Evolutionary conservation across 2,888 invertebrate genomes (phyloP).

Genomic region (Gastrophysa polygoni): DNA sequence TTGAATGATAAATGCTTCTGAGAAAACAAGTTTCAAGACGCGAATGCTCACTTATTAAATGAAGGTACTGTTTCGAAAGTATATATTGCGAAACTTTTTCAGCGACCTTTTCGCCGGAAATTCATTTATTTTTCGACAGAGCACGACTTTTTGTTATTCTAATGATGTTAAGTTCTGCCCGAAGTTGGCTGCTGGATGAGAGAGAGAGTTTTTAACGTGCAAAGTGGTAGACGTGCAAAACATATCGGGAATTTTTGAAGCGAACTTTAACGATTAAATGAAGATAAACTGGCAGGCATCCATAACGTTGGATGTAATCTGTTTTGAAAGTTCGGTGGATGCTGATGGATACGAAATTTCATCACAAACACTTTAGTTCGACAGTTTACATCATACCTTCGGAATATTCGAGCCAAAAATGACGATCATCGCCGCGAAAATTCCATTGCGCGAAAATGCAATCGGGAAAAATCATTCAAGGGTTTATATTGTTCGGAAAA

Average conservation of each 20-base stretch:
- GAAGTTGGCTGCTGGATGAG: conserved; percentile 9
- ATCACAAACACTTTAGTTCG: not conserved
- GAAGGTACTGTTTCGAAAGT: conserved; percentile 24
- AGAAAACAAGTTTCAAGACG: conserved; percentile 26
- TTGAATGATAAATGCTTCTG: conserved; percentile 36
- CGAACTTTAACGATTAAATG: not conserved
- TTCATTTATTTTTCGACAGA: conserved; percentile 21
- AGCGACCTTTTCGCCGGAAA: conserved; percentile 3
- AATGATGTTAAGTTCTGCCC: conserved; percentile 12
- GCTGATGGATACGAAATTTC: not conserved
- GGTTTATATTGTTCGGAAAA: too few relatives aligned
- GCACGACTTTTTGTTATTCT: conserved; percentile 17
- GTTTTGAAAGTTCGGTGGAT: not conserved
- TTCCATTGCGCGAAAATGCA: too few relatives aligned
- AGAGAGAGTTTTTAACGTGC: conserved; percentile 11
- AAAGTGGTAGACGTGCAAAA: conserved; percentile 5
- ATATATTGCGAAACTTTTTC: conserved; percentile 30
- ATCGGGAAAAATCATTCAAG: too few relatives aligned
- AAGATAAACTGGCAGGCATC: not conserved
- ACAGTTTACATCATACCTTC: too few relatives aligned
- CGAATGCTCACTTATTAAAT: conserved; percentile 33
- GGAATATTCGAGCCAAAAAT: too few relatives aligned
- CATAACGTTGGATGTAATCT: not conserved
- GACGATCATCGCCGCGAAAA: too few relatives aligned
- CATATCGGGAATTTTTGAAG: not conserved